A percentile compares a stretch with the other conserved stretches of the same genome.
Conservation (phyloP, 2,113 vertebrate genomes). For the Aegithalos caudatus region DNA sequence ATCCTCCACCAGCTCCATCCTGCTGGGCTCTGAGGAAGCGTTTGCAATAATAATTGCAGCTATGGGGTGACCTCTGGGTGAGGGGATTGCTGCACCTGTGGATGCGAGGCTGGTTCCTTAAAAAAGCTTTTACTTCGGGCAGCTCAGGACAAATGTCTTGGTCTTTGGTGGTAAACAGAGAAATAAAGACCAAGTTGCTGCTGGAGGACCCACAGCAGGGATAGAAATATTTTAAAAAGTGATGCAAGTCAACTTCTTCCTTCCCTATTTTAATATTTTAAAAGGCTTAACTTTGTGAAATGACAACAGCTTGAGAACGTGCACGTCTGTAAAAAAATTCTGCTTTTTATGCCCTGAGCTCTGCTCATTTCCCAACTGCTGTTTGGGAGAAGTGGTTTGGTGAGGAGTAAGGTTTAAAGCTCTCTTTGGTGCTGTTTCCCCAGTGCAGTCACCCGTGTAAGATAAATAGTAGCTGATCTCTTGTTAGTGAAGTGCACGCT, state of each 20-base stretch:
- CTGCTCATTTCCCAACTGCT: neutral
- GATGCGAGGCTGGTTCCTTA: accelerated
- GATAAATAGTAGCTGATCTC: conserved; percentile 1
- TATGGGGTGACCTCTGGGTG: neutral
- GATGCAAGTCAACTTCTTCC: accelerated
- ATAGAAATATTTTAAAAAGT: accelerated
- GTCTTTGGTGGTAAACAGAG: neutral
- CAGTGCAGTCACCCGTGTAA: neutral
- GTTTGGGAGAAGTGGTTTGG: neutral
- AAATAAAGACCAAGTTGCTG: neutral
- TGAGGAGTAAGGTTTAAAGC: neutral
- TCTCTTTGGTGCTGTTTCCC: neutral
- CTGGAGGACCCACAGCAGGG: neutral
- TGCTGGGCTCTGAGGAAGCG: neutral
- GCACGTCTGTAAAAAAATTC: accelerated
- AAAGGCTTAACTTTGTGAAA: neutral
- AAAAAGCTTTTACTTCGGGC: neutral
- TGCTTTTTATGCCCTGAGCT: neutral
- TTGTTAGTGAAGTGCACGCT: neutral
- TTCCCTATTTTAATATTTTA: neutral
- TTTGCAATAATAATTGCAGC: neutral
- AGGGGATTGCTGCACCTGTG: neutral
- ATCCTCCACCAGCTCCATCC: neutral
- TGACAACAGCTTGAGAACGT: accelerated
- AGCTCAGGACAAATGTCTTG: accelerated